Evolutionary conservation across 2,797 vertebrate genomes (phyloP), one percentile per base, ranked within the genome.

Genomic region (Trachurus trachurus): DNA sequence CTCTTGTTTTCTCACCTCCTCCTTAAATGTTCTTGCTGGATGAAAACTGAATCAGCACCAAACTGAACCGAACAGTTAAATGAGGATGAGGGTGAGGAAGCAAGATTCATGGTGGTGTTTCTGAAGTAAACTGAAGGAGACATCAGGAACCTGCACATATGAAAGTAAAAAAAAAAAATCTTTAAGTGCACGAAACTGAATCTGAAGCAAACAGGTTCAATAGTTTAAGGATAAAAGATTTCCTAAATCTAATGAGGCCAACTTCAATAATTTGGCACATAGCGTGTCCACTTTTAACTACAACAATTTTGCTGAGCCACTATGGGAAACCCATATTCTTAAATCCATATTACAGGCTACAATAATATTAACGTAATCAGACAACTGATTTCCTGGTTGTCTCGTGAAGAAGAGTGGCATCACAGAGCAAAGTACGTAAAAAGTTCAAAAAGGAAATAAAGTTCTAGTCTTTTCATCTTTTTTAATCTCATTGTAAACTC

Each of bases 1-100:
- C 65, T 54, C 13, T 3, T 3, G 44, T 77, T 87, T 88, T 91
- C 84, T 78, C 86, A 86, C 86, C 82, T 80, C 87, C 82, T 69
- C 81, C 81, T 83, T 80, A 69, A 80, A 89, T 84, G 80, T 87
- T 82, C 78, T 68, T 12, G 61, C 59, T 49, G 75, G 13, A 72
- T 9, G 40, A 67, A 59, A 86, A 76, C 49, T 74, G 72, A 69
- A 76, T 86, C 53, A 69, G 61, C 63, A 66, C 44, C 22, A 58
- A 74, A 78, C 21, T 1, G 71, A 67, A 22, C 74, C 52, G 8
- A 22, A 21, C 47, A 34, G 15, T 63, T 45, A 34, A 58, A 68
- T 40, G 11, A 60, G 9, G 17, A 58, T 31, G 12, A 57, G 21
- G 34, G 6, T 58, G 19, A 61, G 22, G 54, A 21, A 66, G 56